phyloP scores from a whole-genome alignment of 2,797 vertebrate genomes.

The Epinephelus malabaricus region DNA sequence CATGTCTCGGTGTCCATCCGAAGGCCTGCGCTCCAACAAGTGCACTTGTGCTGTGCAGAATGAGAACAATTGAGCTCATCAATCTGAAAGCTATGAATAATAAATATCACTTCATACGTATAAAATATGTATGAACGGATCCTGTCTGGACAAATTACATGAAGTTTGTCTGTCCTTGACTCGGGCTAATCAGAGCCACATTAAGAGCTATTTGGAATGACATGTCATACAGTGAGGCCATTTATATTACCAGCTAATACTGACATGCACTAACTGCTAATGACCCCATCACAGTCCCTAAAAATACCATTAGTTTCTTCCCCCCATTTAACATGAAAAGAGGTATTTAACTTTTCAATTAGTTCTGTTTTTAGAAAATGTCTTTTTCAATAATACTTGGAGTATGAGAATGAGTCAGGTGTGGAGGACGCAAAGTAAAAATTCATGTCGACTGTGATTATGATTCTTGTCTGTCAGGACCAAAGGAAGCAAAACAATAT shows the following conservation, averaged over 20 bases:
- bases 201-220: conserved; percentile 71
- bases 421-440: too few species aligned
- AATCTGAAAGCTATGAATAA: conserved; percentile 52
- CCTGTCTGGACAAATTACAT: conserved; percentile 78
- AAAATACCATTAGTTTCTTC: conserved; percentile 57
- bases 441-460: too few species aligned
- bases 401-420: neutral
- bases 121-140: conserved; percentile 79
- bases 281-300: conserved; percentile 48
- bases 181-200: conserved; percentile 76
- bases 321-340: conserved; percentile 27
- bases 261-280: conserved; percentile 64
- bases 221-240: conserved; percentile 63
- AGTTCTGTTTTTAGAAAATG: conserved; percentile 24
- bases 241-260: conserved; percentile 71
- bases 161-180: conserved; percentile 79
- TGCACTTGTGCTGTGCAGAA: conserved; percentile 1
- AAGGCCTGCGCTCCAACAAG: conserved; percentile 24
- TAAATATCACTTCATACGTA: conserved; percentile 27
- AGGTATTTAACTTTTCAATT: conserved; percentile 17
- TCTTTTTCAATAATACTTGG: neutral
- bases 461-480: too few species aligned
- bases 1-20: too few species aligned
- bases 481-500: too few species aligned
- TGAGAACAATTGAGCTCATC: conserved; percentile 55